A percentile compares a stretch with the other conserved stretches of the same genome.
Evolutionary conservation across 2,113 vertebrate species (phyloP).

Genomic region (Seriola aureovittata): DNA sequence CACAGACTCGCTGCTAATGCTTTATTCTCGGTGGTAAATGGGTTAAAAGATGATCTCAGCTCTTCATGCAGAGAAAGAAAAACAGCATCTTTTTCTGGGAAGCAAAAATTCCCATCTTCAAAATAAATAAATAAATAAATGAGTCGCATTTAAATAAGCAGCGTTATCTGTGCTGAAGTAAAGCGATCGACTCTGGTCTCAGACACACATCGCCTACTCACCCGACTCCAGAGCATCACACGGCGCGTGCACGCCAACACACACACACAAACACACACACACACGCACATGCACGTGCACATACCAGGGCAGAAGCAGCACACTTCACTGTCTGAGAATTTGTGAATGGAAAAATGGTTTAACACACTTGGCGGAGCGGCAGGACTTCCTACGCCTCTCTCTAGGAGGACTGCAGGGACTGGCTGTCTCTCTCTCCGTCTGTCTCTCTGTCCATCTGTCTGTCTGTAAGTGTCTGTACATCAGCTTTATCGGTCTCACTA

Average conservation of each 20-base stretch:
- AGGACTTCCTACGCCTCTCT: constrained; percentile 63
- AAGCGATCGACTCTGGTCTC: constrained; percentile 2
- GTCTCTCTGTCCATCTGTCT: neutral
- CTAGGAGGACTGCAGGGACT: constrained; percentile 28
- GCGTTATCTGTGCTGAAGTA: neutral
- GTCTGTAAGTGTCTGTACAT: neutral
- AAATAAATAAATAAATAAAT: too few species aligned
- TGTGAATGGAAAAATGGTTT: constrained; percentile 84
- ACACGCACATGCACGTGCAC: constrained; percentile 18
- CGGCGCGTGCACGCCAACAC: constrained; percentile 1
- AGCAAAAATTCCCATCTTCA: too few species aligned
- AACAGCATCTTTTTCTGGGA: too few species aligned
- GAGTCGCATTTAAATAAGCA: too few species aligned
- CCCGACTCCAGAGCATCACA: constrained; percentile 22
- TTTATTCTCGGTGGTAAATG: too few species aligned
- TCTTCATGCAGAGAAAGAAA: too few species aligned
- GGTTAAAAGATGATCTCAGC: too few species aligned
- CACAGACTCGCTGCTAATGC: neutral
- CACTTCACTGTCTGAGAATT: constrained; percentile 82
- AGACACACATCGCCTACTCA: constrained; percentile 41
- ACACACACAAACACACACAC: constrained; percentile 32
- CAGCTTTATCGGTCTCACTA: neutral
- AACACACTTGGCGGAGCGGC: constrained; percentile 68
- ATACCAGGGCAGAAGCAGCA: constrained; percentile 59
- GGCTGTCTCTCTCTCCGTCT: constrained; percentile 17